Base-by-base conservation (phyloP, 2,113 vertebrate species). In the Pica pica region DNA sequence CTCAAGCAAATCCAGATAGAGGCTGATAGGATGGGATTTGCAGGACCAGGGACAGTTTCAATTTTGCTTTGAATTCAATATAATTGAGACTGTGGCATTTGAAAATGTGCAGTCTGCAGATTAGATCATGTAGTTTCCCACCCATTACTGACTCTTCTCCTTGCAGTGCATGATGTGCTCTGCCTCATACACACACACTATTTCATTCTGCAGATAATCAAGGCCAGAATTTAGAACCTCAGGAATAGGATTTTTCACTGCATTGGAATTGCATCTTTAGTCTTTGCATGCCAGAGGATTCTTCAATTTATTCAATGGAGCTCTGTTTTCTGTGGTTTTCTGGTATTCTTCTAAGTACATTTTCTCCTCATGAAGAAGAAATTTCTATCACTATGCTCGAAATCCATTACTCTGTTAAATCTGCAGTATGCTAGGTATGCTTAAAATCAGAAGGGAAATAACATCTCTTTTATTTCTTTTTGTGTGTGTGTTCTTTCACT, bases 181-280 rank as follows among this genome's bases (percentile, higher is more conserved):
- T 95, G 80, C 76, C 91, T 96, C 90, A 68, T 93, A 60, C 60
- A 55, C 71, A 71, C 82, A 87, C 95, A 96, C 92, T 96, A 89
- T 95, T 97, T 90, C 92, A 24, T 97, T 97, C 94, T 91, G 86
- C 89, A 96, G 87, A 97, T 97, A 98, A 97, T 98, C 97, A 98
- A 96, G 94, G 95, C 53, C 81, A 97, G 97, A 98, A 96, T 97
- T 97, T 94, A 93, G 95, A 98, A 96, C 91, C 97, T 90, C 64
- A 33, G 85, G 88, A 97, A 97, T 97, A 97, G 82, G 50, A 31
- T 96, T 97, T 97, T 98, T 97, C 94, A 83, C 78, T 82, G 76
- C 81, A 96, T 85, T 78, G 7, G 39, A 94, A 98, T 97, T 97
- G 96, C 86, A 95, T 95, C 95, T 96, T 97, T 75, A 92, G 95